Evolutionary conservation across 2,797 vertebrate genomes (phyloP), one percentile per base, ranked within the genome.

Genomic region (Acanthopagrus latus): DNA sequence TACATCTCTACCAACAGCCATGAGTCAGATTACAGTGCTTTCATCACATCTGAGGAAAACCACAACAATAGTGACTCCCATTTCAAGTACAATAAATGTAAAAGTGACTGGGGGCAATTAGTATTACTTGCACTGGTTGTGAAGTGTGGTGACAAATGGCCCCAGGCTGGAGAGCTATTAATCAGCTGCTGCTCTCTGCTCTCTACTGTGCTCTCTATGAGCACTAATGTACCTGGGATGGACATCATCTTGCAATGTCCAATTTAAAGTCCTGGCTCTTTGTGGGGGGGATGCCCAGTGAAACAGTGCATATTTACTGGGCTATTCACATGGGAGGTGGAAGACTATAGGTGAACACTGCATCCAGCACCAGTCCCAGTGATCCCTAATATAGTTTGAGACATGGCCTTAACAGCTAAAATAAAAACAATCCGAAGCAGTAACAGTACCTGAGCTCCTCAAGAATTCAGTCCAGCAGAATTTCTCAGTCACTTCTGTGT

Each of bases 381-480:
- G 50, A 3, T n/a, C 2, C 12, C 8, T 20, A 23, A 17, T 43
- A 13, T 5, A n/a, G 41, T 47, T 57, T 62, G 14, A 64, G 12
- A 71, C 14, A 25, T 13, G 29, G 8, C n/a, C n/a, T 43, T 38
- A 46, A 60, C 7, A 33, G 41, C 44, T 57, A 41, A n/a, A 74
- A 63, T 63, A 17, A 64, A 27, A 72, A 55, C 20, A 17, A 63
- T 44, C 12, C 60, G n/a, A 71, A 63, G 18, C 23, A 20, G 20
- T 55, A 25, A 64, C n/a, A 29, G 89, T 95, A 99, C 98, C 98
- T 96, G 96, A 89, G 17, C 81, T 93, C 78, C 86, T 94, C 48
- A 99, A 93, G 89, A 98, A 99, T 71, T 90, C 82, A 25, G 78
- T 71, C 97, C 97, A 99, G 91, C 94, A 92, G 92, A 99, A 97